Evolutionary conservation across 30 jellyfish, hydroid and myxozoan species (phyloP).

Genomic region (Pseudorhiza aurosa): DNA sequence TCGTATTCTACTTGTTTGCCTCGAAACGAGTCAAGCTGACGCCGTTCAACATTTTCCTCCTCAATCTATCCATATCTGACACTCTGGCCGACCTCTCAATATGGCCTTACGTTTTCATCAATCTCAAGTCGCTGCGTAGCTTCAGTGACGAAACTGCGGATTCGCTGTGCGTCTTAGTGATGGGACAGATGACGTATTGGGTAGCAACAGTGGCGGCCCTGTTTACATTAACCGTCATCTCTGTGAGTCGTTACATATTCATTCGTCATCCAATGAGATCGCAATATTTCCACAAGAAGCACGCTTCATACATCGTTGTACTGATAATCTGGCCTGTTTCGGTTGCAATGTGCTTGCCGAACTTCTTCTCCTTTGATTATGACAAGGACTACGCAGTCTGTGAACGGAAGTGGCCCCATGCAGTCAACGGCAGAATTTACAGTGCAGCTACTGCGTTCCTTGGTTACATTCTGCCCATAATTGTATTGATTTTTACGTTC

Average conservation of each 20-base stretch:
- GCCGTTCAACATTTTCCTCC: conserved; percentile 70
- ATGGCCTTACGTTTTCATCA: conserved; percentile 79
- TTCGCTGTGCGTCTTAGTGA: conserved; percentile 67
- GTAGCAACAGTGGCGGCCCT: conserved; percentile 79
- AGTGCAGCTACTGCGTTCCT: conserved; percentile 25
- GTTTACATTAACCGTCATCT: conserved; percentile 75
- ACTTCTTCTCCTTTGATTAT: conserved; percentile 49
- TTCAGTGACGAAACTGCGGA: conserved; percentile 33
- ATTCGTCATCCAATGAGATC: conserved; percentile 84
- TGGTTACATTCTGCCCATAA: conserved; percentile 49
- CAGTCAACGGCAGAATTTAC: conserved; percentile 47
- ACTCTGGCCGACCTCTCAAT: conserved; percentile 63
- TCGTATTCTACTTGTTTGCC: conserved; percentile 41
- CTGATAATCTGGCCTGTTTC: conserved; percentile 55
- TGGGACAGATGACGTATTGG: conserved; percentile 85
- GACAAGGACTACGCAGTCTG: conserved; percentile 44
- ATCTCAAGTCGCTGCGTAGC: conserved; percentile 68
- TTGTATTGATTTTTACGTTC: conserved; percentile 48
- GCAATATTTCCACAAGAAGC: conserved; percentile 51
- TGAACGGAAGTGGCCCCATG: conserved; percentile 62
- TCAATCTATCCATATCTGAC: conserved; percentile 86
- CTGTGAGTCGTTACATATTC: conserved; percentile 85
- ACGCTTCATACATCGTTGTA: conserved; percentile 40
- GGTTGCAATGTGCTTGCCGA: conserved; percentile 33
- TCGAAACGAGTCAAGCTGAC: conserved; percentile 38